These are phyloP conservation scores for Habrosyne pyritoides DNA, from an alignment of 2,888 invertebrate species.

Conservation along the genomic window DNA sequence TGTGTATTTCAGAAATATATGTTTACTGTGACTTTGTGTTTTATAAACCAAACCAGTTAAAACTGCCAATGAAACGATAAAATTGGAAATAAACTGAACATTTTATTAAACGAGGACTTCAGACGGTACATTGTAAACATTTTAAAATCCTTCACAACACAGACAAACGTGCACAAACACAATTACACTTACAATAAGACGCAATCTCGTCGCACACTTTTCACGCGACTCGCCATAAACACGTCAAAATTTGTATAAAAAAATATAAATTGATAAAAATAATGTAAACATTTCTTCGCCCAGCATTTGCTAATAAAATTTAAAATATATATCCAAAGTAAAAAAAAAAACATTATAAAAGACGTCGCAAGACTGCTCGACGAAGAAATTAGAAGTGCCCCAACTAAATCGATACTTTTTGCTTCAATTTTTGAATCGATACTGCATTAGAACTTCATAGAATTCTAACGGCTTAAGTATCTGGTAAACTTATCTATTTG, in stretches of 20 bases:
- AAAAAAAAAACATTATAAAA: conserved; percentile 36
- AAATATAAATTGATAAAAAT: conserved; percentile 22
- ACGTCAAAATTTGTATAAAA: conserved; percentile 34
- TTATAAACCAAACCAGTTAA: not conserved
- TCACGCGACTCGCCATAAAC: conserved; percentile 41
- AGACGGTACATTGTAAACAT: conserved; percentile 53
- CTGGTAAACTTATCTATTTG: not conserved
- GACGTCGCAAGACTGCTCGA: conserved; percentile 61
- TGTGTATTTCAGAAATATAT: conserved; percentile 20
- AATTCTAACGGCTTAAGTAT: conserved; percentile 1
- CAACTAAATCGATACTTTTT: conserved; percentile 7
- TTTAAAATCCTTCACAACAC: conserved; percentile 57
- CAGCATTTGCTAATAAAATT: conserved; percentile 64
- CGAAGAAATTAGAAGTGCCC: conserved; percentile 44
- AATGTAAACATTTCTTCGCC: conserved; percentile 46
- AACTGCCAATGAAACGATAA: conserved; percentile 20
- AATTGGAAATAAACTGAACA: conserved; percentile 34
- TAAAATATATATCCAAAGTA: conserved; percentile 40
- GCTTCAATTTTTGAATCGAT: not conserved
- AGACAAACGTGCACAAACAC: conserved; percentile 49
- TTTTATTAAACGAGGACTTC: conserved; percentile 60
- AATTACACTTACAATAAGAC: conserved; percentile 70
- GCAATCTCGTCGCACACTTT: conserved; percentile 46
- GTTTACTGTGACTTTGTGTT: conserved; percentile 8
- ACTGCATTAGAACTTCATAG: not conserved